Evolutionary conservation across 2,797 vertebrate species (phyloP), one percentile per base, ranked within the genome.

Genomic region (Oreortyx pictus): DNA sequence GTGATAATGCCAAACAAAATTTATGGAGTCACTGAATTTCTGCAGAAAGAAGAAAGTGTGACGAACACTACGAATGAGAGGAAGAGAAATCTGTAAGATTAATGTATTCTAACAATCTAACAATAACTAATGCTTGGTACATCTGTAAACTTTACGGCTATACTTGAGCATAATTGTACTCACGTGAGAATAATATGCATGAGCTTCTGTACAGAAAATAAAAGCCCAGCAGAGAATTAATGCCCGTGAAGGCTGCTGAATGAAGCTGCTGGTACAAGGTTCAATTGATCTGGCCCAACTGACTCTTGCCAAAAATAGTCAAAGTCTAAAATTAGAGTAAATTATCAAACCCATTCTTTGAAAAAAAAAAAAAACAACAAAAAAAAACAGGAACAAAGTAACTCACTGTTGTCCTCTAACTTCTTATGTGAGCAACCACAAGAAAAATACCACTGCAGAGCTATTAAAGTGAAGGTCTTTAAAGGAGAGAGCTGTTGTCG

Each of bases 291-390:
- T 74, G 87, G 65, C 72, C 56, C 50, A 91, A 88, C 82, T 74
- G 92, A 66, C 79, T 88, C 70, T 90, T 0, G 9, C 90, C 94
- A 95, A 93, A 96, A 96, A 97, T 92, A 96, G 92, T 87, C 71
- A 77, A 93, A 86, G 86, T 89, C 95, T 96, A 97, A 96, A 96
- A 93, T 95, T 96, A 90, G 76, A 93, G 71, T 91, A 96, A 95
- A 96, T 92, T 84, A 96, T 96, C 95, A 95, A 94, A 84, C 74
- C 20, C 46, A 64, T 82, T 92, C 35, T 77, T 92, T 41, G 77
- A 82, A 71, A 52, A 27, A 52, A 43, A 43, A 17, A 17, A 43
- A 43, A 43, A 43, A 41, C 86, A 86, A 85, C 10, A 39, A 39
- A 2, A 18, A 43, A 88, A 86, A 86, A 17, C 44, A 89, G 71